These are phyloP conservation scores for Ochropacha duplaris DNA, from an alignment of 2,888 invertebrate species.

Conservation along the genomic window DNA sequence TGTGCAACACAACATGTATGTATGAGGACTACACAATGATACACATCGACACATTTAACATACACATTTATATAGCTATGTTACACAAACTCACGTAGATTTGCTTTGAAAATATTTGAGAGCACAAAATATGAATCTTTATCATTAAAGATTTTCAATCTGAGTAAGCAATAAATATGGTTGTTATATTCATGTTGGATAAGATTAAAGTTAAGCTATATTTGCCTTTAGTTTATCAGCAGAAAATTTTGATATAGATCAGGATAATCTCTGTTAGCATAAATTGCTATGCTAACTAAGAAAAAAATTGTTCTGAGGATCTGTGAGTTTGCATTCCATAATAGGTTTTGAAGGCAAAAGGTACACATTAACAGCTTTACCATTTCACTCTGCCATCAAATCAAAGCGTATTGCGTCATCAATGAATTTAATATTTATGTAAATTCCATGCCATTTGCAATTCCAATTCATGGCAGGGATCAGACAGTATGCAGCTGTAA, in stretches of 20 bases:
- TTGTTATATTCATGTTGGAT: not conserved
- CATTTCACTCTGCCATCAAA: slow-evolving; percentile 24
- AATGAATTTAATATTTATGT: slow-evolving; percentile 30
- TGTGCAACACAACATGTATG: slow-evolving; percentile 79
- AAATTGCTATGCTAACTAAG: not conserved
- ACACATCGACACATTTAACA: slow-evolving; percentile 31
- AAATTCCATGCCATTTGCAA: slow-evolving; percentile 29
- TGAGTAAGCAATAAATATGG: not conserved
- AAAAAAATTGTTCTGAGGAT: not conserved
- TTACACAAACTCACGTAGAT: not conserved
- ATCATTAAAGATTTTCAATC: not conserved
- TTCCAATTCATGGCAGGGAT: slow-evolving; percentile 16
- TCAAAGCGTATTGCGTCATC: slow-evolving; percentile 23
- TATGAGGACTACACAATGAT: slow-evolving; percentile 62
- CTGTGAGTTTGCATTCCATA: not conserved
- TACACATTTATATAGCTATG: not conserved
- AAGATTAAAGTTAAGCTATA: not conserved
- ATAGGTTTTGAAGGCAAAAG: not conserved
- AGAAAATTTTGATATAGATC: not conserved
- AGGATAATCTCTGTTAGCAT: not conserved
- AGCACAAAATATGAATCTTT: not conserved
- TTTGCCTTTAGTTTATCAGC: not conserved
- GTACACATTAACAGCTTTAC: slow-evolving; percentile 22
- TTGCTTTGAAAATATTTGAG: not conserved
- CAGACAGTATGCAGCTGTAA: not conserved